phyloP scores from a whole-genome alignment of 2,113 vertebrate genomes.

The Nerophis ophidion region DNA sequence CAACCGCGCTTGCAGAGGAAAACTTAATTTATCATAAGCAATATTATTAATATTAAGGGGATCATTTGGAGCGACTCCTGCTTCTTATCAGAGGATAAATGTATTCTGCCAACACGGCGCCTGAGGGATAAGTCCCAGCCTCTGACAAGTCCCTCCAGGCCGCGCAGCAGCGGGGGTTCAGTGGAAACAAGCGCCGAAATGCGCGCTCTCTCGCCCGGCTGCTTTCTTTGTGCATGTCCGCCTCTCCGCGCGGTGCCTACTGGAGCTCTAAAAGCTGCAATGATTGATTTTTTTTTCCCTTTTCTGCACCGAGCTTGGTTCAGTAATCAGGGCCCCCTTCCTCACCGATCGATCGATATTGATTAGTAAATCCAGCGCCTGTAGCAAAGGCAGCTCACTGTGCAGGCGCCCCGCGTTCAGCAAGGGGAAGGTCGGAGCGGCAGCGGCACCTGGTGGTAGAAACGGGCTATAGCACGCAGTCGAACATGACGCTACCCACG shows the following conservation, averaged over 20 bases:
- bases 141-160: background rate
- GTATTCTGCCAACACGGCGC: background rate
- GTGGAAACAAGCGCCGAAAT: conserved; percentile 15
- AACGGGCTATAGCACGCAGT: conserved; percentile 34
- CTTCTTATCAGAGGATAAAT: background rate
- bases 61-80: background rate
- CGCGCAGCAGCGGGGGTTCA: conserved; percentile 39
- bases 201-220: conserved; percentile 34
- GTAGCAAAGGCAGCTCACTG: conserved; percentile 64
- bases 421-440: conserved; percentile 47
- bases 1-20: conserved; percentile 58
- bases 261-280: conserved; percentile 79
- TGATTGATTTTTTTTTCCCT: conserved; percentile 73
- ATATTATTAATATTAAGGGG: background rate
- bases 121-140: background rate
- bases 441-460: conserved; percentile 70
- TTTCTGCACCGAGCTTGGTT: conserved; percentile 74
- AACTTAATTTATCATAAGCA: conserved; percentile 46
- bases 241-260: conserved; percentile 66
- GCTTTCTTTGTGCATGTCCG: conserved; percentile 63
- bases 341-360: conserved; percentile 77
- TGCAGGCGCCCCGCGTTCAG: conserved; percentile 39
- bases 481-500: conserved; percentile 21
- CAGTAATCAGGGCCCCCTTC: conserved; percentile 80
- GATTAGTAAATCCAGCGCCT: conserved; percentile 76